Evolutionary conservation across 2,797 vertebrate genomes (phyloP).

Genomic region (Syngnathus acus): DNA sequence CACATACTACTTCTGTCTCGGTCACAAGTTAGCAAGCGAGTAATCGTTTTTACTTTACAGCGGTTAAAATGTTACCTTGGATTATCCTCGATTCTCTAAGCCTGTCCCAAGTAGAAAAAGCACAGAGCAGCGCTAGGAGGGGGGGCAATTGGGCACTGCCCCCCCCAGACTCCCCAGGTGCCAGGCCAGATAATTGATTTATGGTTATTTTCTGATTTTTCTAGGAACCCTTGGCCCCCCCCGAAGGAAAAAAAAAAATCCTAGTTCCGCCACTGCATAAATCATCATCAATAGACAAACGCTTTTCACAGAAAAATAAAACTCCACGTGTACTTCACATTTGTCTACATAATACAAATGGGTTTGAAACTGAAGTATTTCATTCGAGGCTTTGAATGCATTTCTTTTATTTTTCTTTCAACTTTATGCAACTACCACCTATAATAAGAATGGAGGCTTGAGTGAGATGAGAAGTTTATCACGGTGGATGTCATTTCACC

Average conservation of each 20-base stretch:
- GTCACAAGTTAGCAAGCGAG: not conserved
- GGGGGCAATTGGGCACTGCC: no score
- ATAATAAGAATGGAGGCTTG: slow-evolving; percentile 5
- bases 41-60: not conserved
- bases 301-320: no score
- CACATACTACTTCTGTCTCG: not conserved
- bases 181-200: no score
- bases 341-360: not conserved
- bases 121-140: no score
- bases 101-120: no score
- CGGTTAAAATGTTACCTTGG: not conserved
- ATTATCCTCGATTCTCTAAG: not conserved
- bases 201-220: no score
- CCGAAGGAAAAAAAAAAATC: no score
- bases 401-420: not conserved
- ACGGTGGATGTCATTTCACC: slow-evolving; percentile 40
- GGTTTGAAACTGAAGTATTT: not conserved
- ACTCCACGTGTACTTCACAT: not conserved
- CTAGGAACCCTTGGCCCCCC: no score
- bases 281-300: no score
- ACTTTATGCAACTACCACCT: not conserved
- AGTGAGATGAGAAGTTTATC: slow-evolving; percentile 27
- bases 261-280: no score
- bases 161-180: no score
- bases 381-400: not conserved